Conservation (phyloP, 2,888 invertebrate species). For the Eugnorisma glareosa region DNA sequence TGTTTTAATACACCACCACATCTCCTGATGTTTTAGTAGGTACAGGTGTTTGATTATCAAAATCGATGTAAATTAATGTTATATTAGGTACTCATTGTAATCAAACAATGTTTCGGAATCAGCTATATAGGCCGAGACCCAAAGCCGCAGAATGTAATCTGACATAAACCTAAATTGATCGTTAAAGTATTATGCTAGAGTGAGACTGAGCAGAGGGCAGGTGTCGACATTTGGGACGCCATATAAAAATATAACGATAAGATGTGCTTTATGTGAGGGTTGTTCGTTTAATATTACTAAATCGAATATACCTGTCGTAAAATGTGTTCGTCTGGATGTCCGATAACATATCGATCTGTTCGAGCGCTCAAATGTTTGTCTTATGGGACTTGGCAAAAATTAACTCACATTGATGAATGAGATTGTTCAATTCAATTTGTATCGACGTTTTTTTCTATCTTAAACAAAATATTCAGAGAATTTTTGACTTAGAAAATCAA, state of each 20-base stretch:
- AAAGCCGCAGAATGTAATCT: conserved; percentile 42
- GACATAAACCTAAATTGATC: conserved; percentile 60
- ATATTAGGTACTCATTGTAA: conserved; percentile 28
- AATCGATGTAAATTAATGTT: conserved; percentile 12
- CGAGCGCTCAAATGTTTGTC: background rate
- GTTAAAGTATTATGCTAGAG: conserved; percentile 51
- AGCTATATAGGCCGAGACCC: conserved; percentile 26
- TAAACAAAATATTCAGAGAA: background rate
- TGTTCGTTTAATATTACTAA: conserved; percentile 52
- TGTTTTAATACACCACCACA: background rate
- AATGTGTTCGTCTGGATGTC: conserved; percentile 27
- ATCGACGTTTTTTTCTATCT: background rate
- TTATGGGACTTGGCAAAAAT: conserved; percentile 18
- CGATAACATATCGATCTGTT: conserved; percentile 25
- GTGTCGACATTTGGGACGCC: conserved; percentile 46
- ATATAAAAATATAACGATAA: conserved; percentile 53
- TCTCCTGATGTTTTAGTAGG: conserved; percentile 4
- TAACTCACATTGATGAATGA: conserved; percentile 14
- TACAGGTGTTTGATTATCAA: conserved; percentile 1
- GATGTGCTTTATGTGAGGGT: conserved; percentile 40
- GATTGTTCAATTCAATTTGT: background rate
- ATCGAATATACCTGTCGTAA: conserved; percentile 49
- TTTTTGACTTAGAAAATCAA: background rate
- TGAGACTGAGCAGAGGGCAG: conserved; percentile 38
- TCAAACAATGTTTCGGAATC: conserved; percentile 35